Percentiles rank a stretch among this genome's conserved stretches.
phyloP scores from a whole-genome alignment of 2,888 invertebrate species.

The Carcina quercana region DNA sequence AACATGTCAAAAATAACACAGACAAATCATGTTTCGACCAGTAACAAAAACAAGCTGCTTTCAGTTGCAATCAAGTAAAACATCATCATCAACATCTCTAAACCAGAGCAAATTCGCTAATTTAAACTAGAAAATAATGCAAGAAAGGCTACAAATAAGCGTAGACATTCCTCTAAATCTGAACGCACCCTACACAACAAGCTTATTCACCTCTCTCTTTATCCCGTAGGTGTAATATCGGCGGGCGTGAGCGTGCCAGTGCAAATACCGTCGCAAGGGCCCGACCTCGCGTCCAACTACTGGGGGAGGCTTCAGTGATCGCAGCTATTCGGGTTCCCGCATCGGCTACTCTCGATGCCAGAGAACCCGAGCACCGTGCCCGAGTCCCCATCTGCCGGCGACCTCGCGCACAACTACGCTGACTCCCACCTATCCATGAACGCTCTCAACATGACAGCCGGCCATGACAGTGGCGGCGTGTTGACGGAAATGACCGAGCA shows the following conservation, averaged over 20 bases:
- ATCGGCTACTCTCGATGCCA: conserved; percentile 80
- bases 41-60: too few relatives aligned
- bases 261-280: conserved; percentile 90
- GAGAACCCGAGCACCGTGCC: conserved; percentile 72
- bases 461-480: conserved; percentile 65
- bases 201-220: conserved; percentile 14
- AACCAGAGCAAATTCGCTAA: too few relatives aligned
- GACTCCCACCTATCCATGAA: conserved; percentile 59
- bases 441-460: conserved; percentile 70
- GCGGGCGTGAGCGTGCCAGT: conserved; percentile 94
- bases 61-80: too few relatives aligned
- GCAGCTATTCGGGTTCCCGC: conserved; percentile 91
- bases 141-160: too few relatives aligned
- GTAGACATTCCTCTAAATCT: too few relatives aligned
- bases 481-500: conserved; percentile 47
- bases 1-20: too few relatives aligned
- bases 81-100: too few relatives aligned
- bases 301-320: conserved; percentile 96
- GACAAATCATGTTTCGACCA: too few relatives aligned
- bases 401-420: conserved; percentile 66
- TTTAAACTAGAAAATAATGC: too few relatives aligned
- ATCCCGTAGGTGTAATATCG: conserved; percentile 88
- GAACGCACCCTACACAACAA: too few relatives aligned
- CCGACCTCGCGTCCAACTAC: conserved; percentile 87
- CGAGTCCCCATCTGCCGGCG: conserved; percentile 63